Base-by-base conservation (phyloP, 1,140 invertebrate species). In the Lutraria rhynchaena region DNA sequence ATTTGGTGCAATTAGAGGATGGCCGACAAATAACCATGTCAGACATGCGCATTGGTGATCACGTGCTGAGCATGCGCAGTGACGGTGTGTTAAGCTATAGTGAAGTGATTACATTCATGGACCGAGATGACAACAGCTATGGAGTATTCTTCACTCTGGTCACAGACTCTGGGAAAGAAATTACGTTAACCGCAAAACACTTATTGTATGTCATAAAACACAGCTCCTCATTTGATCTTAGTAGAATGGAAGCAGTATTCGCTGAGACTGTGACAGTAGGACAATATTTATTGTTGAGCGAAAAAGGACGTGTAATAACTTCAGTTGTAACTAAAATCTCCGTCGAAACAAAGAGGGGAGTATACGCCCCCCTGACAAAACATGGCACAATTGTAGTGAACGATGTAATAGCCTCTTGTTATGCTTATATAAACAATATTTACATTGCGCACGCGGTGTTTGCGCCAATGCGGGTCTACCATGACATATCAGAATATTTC, bases 391-490 rank as follows among this genome's bases (percentile, higher is more conserved):
- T 99, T 13, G 93, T 99, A 27, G 96, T 99, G 0, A 95, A 99
- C 90, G 96, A 96, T 81, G 95, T 98, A 2, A 94, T 98, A 0
- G 96, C 96, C 0, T 99, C 98, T 0, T 99, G 98, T 91, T 99
- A 99, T 93, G 98, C 98, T 0, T 93, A 97, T 17, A 94, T 99
- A n/a, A 94, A 96, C 90, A 96, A 96, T 92, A 97, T 98, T 85
- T 90, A 92, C 9, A 81, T 99, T 58, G 98, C 97, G 5, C 98
- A 99, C 90, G 94, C 94, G 88, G 95, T 95, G 0, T 96, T 98
- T 90, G 92, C 95, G 7, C 98, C 98, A 0, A 92, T 97, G 71
- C 93, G 98, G 49, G 77, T 95, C 0, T 93, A 93, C 70, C 85
- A 87, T 71, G 82, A 71, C 46, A 46, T 88, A 51, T 83, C 74